Percentiles rank a stretch among this genome's conserved stretches.
These are phyloP conservation scores for Pocillopora grandis DNA, from an alignment of 92 coral and sea anemone species.

Conservation along the genomic window DNA sequence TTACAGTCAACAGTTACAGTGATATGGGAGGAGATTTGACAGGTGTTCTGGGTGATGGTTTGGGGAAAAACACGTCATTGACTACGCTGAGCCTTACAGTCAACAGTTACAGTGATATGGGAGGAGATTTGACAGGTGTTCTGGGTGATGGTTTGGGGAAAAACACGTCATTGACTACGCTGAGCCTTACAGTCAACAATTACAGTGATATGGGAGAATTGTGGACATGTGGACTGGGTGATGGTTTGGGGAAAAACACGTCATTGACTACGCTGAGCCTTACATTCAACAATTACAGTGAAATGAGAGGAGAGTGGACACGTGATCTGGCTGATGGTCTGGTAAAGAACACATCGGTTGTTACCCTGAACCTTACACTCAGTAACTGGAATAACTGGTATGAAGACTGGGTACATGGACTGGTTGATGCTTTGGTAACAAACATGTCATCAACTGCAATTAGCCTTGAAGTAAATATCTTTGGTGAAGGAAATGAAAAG, in stretches of 20 bases:
- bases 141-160: background rate
- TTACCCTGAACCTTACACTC: background rate
- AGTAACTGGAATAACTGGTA: background rate
- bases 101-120: background rate
- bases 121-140: background rate
- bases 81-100: background rate
- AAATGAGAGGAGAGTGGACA: background rate
- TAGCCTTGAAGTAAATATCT: no score
- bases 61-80: background rate
- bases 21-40: background rate
- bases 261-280: background rate
- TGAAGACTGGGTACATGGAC: no score
- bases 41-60: background rate
- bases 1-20: background rate
- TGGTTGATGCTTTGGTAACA: background rate
- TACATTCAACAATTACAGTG: background rate
- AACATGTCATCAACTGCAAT: background rate
- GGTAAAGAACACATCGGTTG: background rate
- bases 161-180: background rate
- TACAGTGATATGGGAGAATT: background rate
- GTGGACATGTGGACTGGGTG: no score
- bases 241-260: no score
- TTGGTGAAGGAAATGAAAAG: no score
- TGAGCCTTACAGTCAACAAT: background rate
- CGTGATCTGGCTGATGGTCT: background rate